A percentile compares a stretch with the other conserved stretches of the same genome.
phyloP scores from a whole-genome alignment of 53 echinoderm and acorn worm genomes.

The Astropecten irregularis region DNA sequence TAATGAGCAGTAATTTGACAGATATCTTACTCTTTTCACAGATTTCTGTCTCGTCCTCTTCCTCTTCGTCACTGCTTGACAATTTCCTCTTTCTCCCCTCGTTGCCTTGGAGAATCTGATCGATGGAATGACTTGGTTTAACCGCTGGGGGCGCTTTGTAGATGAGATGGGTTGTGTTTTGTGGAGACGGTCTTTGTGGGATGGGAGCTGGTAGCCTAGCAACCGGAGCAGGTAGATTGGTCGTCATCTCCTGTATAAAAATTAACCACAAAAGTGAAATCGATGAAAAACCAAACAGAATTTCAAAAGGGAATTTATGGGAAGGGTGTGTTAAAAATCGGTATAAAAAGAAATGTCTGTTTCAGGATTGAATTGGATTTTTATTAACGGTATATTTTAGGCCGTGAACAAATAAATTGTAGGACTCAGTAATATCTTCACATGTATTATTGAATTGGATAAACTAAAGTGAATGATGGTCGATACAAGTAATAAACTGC shows the following conservation, averaged over 20 bases:
- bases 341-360: too few species aligned
- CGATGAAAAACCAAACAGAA: neutral
- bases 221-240: constrained; percentile 47
- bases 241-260: constrained; percentile 45
- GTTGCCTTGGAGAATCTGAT: constrained; percentile 52
- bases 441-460: too few species aligned
- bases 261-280: too few species aligned
- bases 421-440: too few species aligned
- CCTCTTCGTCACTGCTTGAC: constrained; percentile 18
- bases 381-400: too few species aligned
- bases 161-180: neutral
- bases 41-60: neutral
- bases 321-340: too few species aligned
- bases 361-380: too few species aligned
- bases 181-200: constrained; percentile 48
- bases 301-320: too few species aligned
- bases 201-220: constrained; percentile 54
- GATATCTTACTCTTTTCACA: constrained; percentile 24
- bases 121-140: constrained; percentile 59
- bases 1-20: too few species aligned
- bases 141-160: constrained; percentile 14
- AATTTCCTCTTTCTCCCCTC: constrained; percentile 44
- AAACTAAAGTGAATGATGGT: too few species aligned
- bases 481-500: too few species aligned
- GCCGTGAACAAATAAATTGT: too few species aligned